Evolutionary conservation across 2,888 invertebrate genomes (phyloP).

Genomic region (Drosophila pseudotalamancana): DNA sequence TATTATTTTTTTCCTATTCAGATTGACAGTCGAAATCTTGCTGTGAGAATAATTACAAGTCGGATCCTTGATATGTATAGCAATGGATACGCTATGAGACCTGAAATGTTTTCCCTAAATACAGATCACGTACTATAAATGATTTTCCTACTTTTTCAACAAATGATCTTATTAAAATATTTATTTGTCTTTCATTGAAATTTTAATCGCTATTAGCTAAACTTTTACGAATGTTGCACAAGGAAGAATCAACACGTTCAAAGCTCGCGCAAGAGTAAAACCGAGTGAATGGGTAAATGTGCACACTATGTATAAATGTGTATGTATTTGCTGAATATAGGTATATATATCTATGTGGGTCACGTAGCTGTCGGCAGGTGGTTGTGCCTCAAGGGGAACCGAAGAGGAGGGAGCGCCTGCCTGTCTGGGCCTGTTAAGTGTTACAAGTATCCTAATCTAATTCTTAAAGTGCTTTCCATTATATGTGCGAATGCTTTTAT

Average conservation of each 20-base stretch:
- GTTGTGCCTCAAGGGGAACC: background rate
- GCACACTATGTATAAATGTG: background rate
- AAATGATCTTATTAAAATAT: background rate
- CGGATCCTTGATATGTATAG: too few relatives aligned
- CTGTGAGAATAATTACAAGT: too few relatives aligned
- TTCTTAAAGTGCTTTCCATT: slow-evolving; percentile 33
- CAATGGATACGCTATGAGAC: too few relatives aligned
- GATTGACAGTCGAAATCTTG: too few relatives aligned
- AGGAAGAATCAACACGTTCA: background rate
- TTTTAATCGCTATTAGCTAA: background rate
- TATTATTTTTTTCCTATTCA: too few relatives aligned
- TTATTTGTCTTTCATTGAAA: background rate
- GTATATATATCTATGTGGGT: slow-evolving; percentile 1
- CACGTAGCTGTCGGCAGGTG: slow-evolving; percentile 25
- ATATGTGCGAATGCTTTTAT: slow-evolving; percentile 16
- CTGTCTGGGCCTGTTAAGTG: slow-evolving; percentile 2
- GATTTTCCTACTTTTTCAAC: too few relatives aligned
- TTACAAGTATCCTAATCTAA: slow-evolving; percentile 24
- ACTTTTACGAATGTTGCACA: background rate
- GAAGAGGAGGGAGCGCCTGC: background rate
- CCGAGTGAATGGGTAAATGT: background rate
- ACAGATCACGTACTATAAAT: too few relatives aligned
- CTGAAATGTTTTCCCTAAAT: too few relatives aligned
- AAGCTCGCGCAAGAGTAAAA: background rate
- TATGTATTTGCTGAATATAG: background rate